A percentile compares a stretch with the other conserved stretches of the same genome.
Evolutionary conservation across 2,888 invertebrate genomes (phyloP).

Genomic region (Plebejus melissa): DNA sequence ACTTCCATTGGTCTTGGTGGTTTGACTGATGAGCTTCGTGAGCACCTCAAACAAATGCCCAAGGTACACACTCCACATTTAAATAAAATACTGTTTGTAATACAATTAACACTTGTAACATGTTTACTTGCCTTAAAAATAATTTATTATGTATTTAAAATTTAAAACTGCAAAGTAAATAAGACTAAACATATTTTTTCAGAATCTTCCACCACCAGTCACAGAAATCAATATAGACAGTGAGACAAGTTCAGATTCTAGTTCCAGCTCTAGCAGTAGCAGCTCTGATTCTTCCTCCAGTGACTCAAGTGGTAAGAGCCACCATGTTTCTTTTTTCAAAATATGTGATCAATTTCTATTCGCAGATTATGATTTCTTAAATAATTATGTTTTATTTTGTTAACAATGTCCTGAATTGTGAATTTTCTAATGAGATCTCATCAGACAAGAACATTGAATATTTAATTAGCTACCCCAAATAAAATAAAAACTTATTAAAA

Average conservation of each 20-base stretch:
- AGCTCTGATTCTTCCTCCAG: constrained; percentile 56
- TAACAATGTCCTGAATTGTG: no score
- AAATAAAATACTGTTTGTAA: neutral
- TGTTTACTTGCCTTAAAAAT: no score
- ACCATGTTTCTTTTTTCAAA: neutral
- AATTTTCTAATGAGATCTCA: no score
- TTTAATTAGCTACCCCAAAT: neutral
- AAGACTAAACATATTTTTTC: constrained; percentile 34
- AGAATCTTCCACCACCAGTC: constrained; percentile 64
- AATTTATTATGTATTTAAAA: no score
- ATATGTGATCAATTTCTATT: neutral
- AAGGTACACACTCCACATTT: constrained; percentile 59
- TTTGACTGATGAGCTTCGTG: constrained; percentile 93
- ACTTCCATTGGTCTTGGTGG: constrained; percentile 98
- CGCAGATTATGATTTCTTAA: no score
- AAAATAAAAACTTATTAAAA: no score
- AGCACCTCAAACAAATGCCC: constrained; percentile 90
- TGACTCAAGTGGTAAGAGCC: constrained; percentile 55
- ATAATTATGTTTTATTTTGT: no score
- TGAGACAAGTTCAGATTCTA: constrained; percentile 60
- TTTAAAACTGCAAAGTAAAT: no score
- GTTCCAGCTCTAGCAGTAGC: constrained; percentile 56
- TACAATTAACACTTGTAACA: no score
- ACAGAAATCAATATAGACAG: constrained; percentile 62
- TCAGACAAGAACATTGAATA: no score